These are phyloP conservation scores for Tigriopus japonicus DNA, from an alignment of 1,140 invertebrate species.

Conservation along the genomic window DNA sequence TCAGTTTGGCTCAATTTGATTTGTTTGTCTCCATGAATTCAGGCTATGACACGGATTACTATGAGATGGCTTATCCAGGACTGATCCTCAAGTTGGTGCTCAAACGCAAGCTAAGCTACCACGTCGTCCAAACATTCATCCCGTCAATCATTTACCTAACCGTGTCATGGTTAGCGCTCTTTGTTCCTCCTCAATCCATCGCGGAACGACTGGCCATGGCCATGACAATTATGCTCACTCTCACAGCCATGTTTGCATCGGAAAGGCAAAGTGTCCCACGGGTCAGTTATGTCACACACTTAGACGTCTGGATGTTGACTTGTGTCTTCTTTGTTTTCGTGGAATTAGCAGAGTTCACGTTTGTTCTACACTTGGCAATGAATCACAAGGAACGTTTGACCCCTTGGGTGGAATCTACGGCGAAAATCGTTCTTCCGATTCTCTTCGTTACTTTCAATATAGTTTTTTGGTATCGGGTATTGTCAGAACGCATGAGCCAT, in stretches of 20 bases:
- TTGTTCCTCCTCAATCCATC: neutral
- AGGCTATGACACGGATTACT: neutral
- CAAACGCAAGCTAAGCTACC: neutral
- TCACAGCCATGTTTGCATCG: slow-evolving; percentile 9
- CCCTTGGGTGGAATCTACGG: too few species aligned
- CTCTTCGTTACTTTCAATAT: too few species aligned
- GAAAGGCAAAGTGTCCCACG: slow-evolving; percentile 7
- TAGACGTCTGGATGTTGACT: slow-evolving; percentile 8
- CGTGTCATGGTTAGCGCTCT: neutral
- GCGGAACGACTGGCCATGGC: slow-evolving; percentile 3
- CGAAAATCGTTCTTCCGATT: too few species aligned
- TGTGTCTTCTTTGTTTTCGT: slow-evolving; percentile 6
- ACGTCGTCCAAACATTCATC: slow-evolving; percentile 8
- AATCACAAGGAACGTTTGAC: too few species aligned
- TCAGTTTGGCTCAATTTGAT: neutral
- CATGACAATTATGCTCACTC: slow-evolving; percentile 9
- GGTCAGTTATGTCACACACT: neutral
- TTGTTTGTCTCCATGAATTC: neutral
- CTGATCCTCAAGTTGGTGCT: neutral
- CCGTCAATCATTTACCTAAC: neutral
- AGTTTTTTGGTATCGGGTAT: too few species aligned
- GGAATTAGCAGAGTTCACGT: neutral
- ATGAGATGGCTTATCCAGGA: neutral
- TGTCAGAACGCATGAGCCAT: too few species aligned
- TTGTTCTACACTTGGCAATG: neutral